Evolutionary conservation across 2,797 vertebrate genomes (phyloP), one percentile per base, ranked within the genome.

Genomic region (Pipistrellus nathusii): DNA sequence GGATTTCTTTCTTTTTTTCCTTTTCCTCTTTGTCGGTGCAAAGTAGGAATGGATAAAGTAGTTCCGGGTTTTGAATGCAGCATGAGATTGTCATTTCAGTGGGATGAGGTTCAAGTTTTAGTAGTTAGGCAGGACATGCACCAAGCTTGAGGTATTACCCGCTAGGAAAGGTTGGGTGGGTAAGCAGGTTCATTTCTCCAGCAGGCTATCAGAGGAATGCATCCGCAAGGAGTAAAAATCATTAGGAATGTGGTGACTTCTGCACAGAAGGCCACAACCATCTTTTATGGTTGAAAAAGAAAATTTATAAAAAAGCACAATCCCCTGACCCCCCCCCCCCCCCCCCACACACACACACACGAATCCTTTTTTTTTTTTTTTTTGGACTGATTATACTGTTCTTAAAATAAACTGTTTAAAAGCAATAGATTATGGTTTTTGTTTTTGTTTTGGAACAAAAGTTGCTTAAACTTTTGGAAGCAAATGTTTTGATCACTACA

Each of bases 31-130:
- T 96, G 93, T 94, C 84, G 32, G 57, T 85, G 77, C 8, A 18
- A 95, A 93, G 51, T 91, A 72, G 48, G 32, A 91, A 78, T 85
- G 94, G 91, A 80, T 95, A 82, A 94, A 94, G 57, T 77, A 96
- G 92, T 96, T 96, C 94, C 91, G 96, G 96, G 94, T 97, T 96
- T 95, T 95, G 85, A 90, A 72, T 59, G 75, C 77, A 81, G 80
- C 92, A 6, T 32, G 18, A 93, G 66, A 81, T 88, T 96, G 93
- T 92, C 93, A 85, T 94, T 92, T 92, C 68, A 64, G 44, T 35
- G 80, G 64, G 75, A 69, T 30, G 46, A 80, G 85, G 51, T 92
- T 82, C 51, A 41, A 92, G 94, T 94, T 96, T 94, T 93, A 92
- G 87, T 72, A 92, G 38, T 88, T 86, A 87, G 93, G 87, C 8